These are phyloP conservation scores for Watsonalla binaria DNA, from an alignment of 2,888 invertebrate genomes.

Conservation along the genomic window DNA sequence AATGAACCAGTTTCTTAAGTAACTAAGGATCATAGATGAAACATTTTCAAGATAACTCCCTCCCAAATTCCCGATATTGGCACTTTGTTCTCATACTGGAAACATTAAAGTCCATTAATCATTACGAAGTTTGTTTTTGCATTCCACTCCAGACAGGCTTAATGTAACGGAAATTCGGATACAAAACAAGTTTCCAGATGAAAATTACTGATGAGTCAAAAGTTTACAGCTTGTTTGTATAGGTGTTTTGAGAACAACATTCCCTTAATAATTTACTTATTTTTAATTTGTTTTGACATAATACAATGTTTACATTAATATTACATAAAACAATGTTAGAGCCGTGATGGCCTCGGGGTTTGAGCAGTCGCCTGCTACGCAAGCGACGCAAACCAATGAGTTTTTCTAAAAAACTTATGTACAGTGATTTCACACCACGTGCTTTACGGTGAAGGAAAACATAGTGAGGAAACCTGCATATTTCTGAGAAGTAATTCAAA, in stretches of 20 bases:
- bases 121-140: slow-evolving; percentile 23
- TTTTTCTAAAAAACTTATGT: too few species aligned
- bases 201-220: slow-evolving; percentile 1
- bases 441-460: too few species aligned
- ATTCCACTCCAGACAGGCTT: slow-evolving; percentile 9
- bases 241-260: neutral
- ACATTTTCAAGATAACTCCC: neutral
- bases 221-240: neutral
- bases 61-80: neutral
- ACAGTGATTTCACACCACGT: too few species aligned
- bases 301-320: too few species aligned
- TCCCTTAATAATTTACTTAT: neutral
- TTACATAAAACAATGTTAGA: too few species aligned
- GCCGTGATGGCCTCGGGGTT: too few species aligned
- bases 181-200: slow-evolving; percentile 1
- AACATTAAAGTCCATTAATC: slow-evolving; percentile 27
- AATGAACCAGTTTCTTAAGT: neutral
- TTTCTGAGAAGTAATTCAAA: too few species aligned
- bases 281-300: too few species aligned
- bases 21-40: slow-evolving; percentile 1
- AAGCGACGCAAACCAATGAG: too few species aligned
- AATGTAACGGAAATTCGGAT: slow-evolving; percentile 13
- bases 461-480: too few species aligned
- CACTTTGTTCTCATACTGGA: slow-evolving; percentile 5
- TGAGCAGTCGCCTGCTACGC: too few species aligned